Conservation (phyloP, 2,113 vertebrate species). For the Heterochromis multidens region DNA sequence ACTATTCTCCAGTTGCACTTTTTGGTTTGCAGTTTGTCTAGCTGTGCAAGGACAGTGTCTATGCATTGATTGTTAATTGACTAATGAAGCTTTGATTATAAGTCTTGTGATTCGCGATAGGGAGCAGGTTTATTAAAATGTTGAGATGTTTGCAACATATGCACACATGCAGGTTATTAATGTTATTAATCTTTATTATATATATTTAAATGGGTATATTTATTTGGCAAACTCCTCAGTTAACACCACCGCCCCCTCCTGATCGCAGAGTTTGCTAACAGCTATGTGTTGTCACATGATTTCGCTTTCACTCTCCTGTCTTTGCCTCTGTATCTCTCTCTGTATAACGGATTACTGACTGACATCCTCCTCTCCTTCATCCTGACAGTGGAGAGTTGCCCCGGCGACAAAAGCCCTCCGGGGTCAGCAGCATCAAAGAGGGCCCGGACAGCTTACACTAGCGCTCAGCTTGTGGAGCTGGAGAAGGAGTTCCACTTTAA, state of each 20-base stretch:
- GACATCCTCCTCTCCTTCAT: conserved; percentile 48
- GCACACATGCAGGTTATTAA: background rate
- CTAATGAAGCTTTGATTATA: conserved; percentile 29
- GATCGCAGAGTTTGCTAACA: conserved; percentile 36
- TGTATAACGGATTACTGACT: conserved; percentile 62
- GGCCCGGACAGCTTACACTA: conserved; percentile 97
- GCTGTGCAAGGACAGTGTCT: background rate
- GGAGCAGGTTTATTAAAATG: conserved; percentile 14
- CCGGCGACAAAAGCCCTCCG: conserved; percentile 94
- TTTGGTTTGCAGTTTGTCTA: background rate
- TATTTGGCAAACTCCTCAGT: conserved; percentile 19
- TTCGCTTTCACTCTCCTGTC: conserved; percentile 35
- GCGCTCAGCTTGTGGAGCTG: conserved; percentile 97
- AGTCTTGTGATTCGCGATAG: background rate
- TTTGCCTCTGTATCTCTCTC: conserved; percentile 4
- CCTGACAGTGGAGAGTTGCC: conserved; percentile 92
- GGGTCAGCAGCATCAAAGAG: conserved; percentile 93
- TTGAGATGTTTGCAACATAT: background rate
- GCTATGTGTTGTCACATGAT: conserved; percentile 34
- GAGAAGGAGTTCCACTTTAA: conserved; percentile 99
- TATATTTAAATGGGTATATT: conserved; percentile 6
- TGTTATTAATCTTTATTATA: background rate
- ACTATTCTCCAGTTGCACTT: background rate
- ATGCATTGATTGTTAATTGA: conserved; percentile 41
- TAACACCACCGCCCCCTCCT: background rate